A percentile compares a stretch with the other conserved stretches of the same genome.
Conservation (phyloP, 2,888 invertebrate species). For the Hemaris fuciformis region DNA sequence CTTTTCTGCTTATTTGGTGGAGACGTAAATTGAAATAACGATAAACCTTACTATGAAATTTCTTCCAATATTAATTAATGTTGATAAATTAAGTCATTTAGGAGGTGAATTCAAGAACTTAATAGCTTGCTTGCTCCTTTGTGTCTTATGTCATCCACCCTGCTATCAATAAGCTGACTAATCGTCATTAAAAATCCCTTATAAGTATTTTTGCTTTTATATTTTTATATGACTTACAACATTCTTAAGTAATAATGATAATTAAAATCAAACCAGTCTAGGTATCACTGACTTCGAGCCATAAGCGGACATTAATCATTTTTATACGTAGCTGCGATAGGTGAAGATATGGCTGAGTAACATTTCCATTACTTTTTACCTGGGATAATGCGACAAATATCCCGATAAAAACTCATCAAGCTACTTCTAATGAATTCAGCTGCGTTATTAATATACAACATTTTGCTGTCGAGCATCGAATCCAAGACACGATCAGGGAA, state of each 20-base stretch:
- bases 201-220: not conserved
- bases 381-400: not conserved
- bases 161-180: no score
- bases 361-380: not conserved
- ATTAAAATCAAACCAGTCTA: not conserved
- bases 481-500: conserved; percentile 46
- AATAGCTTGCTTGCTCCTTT: no score
- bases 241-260: not conserved
- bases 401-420: not conserved
- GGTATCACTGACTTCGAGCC: not conserved
- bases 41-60: no score
- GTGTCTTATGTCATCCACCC: no score
- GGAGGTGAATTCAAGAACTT: no score
- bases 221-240: not conserved
- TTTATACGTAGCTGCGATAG: not conserved
- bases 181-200: not conserved
- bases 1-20: no score
- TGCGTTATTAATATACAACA: conserved; percentile 44
- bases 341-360: not conserved
- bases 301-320: not conserved
- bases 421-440: conserved; percentile 55
- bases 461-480: conserved; percentile 34
- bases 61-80: no score
- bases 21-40: no score
- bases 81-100: no score